Evolutionary conservation across 1,140 invertebrate species (phyloP), one percentile per base, ranked within the genome.

Genomic region (Drosophila ogumai): DNA sequence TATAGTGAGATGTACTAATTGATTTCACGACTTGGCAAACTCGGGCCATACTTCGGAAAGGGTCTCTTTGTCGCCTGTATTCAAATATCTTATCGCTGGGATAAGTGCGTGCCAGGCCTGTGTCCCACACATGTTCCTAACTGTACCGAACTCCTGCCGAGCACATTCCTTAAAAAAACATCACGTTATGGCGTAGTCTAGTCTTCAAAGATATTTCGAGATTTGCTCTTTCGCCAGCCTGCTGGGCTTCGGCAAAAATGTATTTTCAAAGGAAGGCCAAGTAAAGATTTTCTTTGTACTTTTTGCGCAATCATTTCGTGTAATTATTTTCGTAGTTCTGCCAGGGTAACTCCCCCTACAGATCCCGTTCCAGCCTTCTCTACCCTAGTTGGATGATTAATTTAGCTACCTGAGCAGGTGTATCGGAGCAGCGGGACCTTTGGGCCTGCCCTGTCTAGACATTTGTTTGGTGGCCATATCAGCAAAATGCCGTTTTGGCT

Each of bases 351-450:
- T 49, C 65, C 50, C 65, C 40, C 66, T 52, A 36, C 36, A 52
- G 61, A 71, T 71, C 34, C 65, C 34, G 52, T 58, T 71, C 67
- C 68, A 34, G 52, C 44, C 43, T 40, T 28, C 13, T 34, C 17
- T 12, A 34, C 34, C 34, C 17, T 56, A 31, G n/a, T 69, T 71
- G 9, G 36, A 59, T 72, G 69, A 73, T 72, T 73, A 73, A 73
- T 72, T 72, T 36, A 12, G 38, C 68, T 73, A 73, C 69, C 69
- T 73, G 69, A 17, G 67, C 69, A 73, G 67, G 69, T 73, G 69
- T 73, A 59, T 13, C 52, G 17, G 41, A 31, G 47, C 49, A 32
- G 10, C 32, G 25, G 36, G 40, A 32, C 64, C 28, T 46, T 44
- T 19, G 28, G 66, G 17, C 67, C 52, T 59, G 69, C 69, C 69